Percentiles rank a stretch among this genome's conserved stretches.
Evolutionary conservation across 1,140 invertebrate species (phyloP).

Genomic region (Whitmania pigra): DNA sequence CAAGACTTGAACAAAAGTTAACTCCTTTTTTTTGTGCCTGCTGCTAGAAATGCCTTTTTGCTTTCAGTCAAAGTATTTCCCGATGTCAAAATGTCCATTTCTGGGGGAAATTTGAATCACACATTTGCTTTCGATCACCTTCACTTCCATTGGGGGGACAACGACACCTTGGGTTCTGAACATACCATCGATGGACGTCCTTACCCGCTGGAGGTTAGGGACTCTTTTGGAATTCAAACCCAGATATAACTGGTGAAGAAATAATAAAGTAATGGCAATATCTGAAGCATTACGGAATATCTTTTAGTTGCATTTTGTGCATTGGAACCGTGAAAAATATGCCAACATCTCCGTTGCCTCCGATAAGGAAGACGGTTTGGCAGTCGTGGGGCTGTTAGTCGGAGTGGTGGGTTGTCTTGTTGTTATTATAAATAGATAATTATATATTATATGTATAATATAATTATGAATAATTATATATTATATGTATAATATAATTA

Average conservation of each 20-base stretch:
- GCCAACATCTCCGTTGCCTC: conserved; percentile 64
- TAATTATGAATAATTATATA: no score
- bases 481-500: no score
- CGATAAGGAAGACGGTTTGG: conserved; percentile 56
- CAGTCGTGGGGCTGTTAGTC: conserved; percentile 59
- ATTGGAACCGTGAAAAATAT: conserved; percentile 81
- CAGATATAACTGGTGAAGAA: not conserved
- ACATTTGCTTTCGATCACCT: conserved; percentile 30
- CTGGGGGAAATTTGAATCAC: conserved; percentile 1
- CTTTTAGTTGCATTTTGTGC: conserved; percentile 83
- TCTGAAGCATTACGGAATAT: conserved; percentile 31
- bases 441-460: no score
- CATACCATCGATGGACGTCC: conserved; percentile 29
- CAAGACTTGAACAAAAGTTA: not conserved
- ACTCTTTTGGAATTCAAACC: not conserved
- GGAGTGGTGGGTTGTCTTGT: conserved; percentile 42
- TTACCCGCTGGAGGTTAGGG: conserved; percentile 34
- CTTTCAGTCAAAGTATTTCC: not conserved
- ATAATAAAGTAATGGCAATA: not conserved
- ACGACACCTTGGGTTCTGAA: conserved; percentile 31
- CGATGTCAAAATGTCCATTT: not conserved
- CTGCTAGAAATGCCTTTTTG: not conserved
- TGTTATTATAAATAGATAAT: not conserved
- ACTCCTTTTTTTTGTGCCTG: not conserved
- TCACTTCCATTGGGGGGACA: conserved; percentile 37